These are phyloP conservation scores for Phthorimaea operculella DNA, from an alignment of 1,140 invertebrate genomes.

Conservation along the genomic window DNA sequence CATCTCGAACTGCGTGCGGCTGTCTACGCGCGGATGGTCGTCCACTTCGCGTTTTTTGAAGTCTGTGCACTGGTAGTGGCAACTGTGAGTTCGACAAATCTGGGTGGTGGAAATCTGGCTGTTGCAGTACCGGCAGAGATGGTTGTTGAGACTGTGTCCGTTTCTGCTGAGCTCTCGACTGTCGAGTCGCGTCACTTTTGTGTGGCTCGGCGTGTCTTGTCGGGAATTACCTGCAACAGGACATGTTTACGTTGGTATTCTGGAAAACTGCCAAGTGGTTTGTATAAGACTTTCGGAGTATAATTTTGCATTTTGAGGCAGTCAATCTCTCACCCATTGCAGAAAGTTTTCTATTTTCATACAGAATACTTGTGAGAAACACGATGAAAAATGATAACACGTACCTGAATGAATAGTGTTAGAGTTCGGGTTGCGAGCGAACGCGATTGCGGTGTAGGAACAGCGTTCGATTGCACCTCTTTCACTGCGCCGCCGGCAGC, in stretches of 20 bases:
- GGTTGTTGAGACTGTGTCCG: neutral
- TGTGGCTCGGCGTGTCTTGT: constrained; percentile 4
- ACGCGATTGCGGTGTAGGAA: constrained; percentile 41
- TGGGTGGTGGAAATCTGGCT: neutral
- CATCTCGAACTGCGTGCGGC: neutral
- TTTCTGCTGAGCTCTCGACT: neutral
- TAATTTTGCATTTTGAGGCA: no score
- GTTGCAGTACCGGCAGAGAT: neutral
- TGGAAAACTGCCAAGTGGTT: no score
- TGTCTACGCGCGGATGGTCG: neutral
- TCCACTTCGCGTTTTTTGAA: neutral
- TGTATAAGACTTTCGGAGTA: no score
- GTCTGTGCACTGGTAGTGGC: neutral
- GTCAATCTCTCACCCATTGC: no score
- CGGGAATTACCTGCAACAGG: constrained; percentile 16
- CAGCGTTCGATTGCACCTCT: constrained; percentile 19
- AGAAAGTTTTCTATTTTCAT: no score
- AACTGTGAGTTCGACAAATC: neutral
- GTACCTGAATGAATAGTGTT: constrained; percentile 32
- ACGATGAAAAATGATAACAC: no score
- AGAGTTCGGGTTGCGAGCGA: constrained; percentile 31
- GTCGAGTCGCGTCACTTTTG: constrained; percentile 6
- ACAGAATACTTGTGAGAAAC: no score
- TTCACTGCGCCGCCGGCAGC: constrained; percentile 21
- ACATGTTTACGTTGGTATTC: neutral